A percentile compares a stretch with the other conserved stretches of the same genome.
phyloP scores from a whole-genome alignment of 2,888 invertebrate species.

The Campoplex capitator region DNA sequence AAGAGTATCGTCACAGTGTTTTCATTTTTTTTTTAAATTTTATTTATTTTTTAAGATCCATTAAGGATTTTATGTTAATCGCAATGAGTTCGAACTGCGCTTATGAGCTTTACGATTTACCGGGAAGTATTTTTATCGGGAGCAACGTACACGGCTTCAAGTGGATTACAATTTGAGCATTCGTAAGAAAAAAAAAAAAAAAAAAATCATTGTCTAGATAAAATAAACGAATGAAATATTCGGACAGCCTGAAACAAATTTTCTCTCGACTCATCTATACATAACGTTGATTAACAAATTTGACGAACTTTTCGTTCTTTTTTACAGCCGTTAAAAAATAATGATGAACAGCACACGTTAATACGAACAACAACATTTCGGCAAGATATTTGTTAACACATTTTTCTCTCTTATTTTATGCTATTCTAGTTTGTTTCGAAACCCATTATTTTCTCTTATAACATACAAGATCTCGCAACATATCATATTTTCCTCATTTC shows the following conservation, averaged over 20 bases:
- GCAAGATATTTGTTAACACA: background rate
- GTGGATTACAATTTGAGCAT: background rate
- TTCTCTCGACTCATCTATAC: background rate
- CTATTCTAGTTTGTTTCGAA: background rate
- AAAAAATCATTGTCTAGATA: background rate
- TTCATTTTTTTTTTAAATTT: no score
- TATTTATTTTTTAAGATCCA: background rate
- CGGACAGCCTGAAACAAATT: background rate
- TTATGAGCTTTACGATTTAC: background rate
- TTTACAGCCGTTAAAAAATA: constrained; percentile 53
- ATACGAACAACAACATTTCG: background rate
- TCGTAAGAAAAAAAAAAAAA: background rate
- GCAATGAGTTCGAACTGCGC: background rate
- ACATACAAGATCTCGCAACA: background rate
- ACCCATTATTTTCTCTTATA: background rate
- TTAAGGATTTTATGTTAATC: background rate
- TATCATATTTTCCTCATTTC: background rate
- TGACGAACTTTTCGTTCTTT: background rate
- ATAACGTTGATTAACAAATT: constrained; percentile 5
- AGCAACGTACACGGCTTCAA: background rate
- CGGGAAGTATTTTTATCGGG: no score
- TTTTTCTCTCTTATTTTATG: background rate
- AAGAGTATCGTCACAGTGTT: background rate
- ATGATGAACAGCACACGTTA: constrained; percentile 37
- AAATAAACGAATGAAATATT: background rate